Percentiles rank a stretch among this genome's conserved stretches.
Evolutionary conservation across 2,113 vertebrate genomes (phyloP).

Genomic region (Gallinago paraguaiae): DNA sequence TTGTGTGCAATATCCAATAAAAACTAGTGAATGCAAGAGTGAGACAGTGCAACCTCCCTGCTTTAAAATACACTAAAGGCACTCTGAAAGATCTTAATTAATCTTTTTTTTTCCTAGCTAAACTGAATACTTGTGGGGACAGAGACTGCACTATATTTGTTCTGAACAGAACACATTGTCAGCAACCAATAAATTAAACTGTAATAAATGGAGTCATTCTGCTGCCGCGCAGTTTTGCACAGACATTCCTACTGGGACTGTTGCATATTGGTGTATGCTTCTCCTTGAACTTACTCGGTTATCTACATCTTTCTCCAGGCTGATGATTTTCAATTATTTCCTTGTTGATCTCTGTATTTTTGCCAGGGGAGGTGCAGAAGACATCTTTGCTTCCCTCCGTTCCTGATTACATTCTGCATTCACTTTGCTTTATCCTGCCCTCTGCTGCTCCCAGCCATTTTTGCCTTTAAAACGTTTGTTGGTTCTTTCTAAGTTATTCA

Average conservation of each 20-base stretch:
- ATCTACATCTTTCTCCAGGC: neutral
- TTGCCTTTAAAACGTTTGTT: neutral
- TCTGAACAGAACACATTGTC: constrained; percentile 11
- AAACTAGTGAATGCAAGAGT: neutral
- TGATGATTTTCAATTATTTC: constrained; percentile 19
- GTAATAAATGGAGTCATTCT: constrained; percentile 23
- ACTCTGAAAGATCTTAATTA: neutral
- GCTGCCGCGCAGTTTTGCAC: rapidly evolving
- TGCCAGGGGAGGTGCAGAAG: neutral
- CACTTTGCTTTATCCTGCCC: neutral
- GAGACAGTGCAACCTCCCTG: neutral
- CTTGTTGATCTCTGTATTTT: neutral
- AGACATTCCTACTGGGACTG: neutral
- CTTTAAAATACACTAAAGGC: neutral
- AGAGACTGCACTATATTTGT: constrained; percentile 2
- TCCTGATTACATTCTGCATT: neutral
- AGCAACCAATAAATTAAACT: constrained; percentile 21
- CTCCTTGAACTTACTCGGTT: constrained; percentile 1
- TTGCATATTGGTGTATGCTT: neutral
- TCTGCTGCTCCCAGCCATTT: neutral
- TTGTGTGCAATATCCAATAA: neutral
- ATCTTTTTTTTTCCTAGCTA: neutral
- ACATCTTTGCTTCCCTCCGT: neutral
- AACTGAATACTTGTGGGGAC: neutral
- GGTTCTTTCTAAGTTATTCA: neutral